phyloP scores from a whole-genome alignment of 2,113 vertebrate genomes.

The Struthio camelus region DNA sequence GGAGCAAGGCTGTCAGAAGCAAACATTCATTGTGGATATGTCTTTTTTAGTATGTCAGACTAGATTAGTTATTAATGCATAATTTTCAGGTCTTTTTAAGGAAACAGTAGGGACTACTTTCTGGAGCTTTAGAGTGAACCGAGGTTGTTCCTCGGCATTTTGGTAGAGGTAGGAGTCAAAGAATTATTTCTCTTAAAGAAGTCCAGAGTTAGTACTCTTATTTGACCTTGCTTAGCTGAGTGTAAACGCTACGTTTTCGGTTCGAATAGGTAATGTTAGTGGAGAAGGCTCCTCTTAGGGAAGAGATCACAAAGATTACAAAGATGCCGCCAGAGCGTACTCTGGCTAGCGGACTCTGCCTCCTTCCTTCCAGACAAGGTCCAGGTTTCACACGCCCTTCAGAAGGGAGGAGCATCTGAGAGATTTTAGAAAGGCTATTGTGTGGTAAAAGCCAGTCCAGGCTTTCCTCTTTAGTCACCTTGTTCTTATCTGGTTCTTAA shows the following conservation, averaged over 20 bases:
- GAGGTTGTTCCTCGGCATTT: neutral
- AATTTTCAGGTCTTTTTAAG: neutral
- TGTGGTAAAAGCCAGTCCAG: neutral
- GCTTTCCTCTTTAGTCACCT: neutral
- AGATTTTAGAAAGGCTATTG: neutral
- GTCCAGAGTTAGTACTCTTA: neutral
- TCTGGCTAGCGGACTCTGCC: too few relatives aligned
- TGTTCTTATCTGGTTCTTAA: neutral
- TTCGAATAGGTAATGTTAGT: neutral
- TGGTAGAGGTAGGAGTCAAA: neutral
- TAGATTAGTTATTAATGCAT: neutral
- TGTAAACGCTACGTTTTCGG: neutral
- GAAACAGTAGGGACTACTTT: neutral
- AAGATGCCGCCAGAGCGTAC: neutral
- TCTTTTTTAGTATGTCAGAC: neutral
- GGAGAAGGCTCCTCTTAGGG: neutral
- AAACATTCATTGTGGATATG: neutral
- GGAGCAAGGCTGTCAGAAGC: neutral
- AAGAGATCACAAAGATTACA: neutral
- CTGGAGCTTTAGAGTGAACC: neutral
- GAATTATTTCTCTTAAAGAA: neutral
- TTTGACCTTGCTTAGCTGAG: neutral
- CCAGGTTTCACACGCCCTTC: neutral
- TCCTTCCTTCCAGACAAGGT: too few relatives aligned
- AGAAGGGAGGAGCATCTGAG: neutral